phyloP scores from a whole-genome alignment of 1,140 invertebrate species.

The Hydropsyche tenuis region DNA sequence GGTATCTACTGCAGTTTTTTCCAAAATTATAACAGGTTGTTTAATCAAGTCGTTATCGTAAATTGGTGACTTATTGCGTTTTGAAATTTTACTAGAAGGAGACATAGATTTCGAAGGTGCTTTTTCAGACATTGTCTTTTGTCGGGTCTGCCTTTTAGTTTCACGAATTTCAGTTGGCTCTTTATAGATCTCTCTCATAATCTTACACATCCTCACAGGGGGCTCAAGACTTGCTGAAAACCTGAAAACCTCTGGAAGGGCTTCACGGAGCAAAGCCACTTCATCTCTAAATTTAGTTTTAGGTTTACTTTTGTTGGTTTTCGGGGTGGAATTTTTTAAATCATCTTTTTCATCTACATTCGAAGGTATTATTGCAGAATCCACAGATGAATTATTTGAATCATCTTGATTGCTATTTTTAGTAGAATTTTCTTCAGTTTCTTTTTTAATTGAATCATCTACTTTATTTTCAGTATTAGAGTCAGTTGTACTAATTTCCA shows the following conservation, averaged over 20 bases:
- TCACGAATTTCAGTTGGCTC: background rate
- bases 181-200: constrained; percentile 17
- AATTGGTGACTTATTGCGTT: constrained; percentile 1
- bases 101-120: constrained; percentile 4
- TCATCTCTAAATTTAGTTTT: constrained; percentile 53
- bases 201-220: constrained; percentile 55
- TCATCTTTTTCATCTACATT: background rate
- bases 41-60: background rate
- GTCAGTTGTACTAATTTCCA: background rate
- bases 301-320: background rate
- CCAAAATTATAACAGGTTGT: constrained; percentile 2
- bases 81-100: background rate
- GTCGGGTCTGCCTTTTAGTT: background rate
- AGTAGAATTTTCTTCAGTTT: background rate
- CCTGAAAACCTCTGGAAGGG: constrained; percentile 74
- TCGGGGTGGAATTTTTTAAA: background rate
- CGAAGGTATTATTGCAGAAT: background rate
- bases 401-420: background rate
- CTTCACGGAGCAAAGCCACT: constrained; percentile 68
- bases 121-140: constrained; percentile 16
- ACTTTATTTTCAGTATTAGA: background rate
- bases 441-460: background rate
- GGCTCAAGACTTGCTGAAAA: too few species aligned
- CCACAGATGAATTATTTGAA: background rate
- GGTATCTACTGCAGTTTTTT: constrained; percentile 8